Conservation (phyloP, 1,140 invertebrate genomes). For the Cotesia typhae region DNA sequence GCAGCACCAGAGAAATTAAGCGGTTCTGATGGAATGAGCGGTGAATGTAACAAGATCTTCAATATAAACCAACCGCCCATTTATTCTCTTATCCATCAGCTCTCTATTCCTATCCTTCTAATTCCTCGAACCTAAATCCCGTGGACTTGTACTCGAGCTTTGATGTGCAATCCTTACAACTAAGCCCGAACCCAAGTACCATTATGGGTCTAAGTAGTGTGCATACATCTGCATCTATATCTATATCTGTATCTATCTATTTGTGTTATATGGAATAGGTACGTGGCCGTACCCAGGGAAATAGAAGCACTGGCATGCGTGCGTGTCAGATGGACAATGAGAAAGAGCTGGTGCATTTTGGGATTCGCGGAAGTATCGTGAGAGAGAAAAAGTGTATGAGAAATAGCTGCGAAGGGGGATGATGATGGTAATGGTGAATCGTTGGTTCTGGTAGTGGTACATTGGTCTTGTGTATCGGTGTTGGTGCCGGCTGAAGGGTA, state of each 20-base stretch:
- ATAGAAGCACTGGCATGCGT: conserved; percentile 47
- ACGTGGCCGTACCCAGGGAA: conserved; percentile 11
- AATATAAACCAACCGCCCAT: too few species aligned
- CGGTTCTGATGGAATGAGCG: too few species aligned
- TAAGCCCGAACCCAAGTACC: neutral
- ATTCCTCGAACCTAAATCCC: neutral
- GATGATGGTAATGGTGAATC: too few species aligned
- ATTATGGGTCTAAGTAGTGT: neutral
- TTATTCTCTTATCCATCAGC: neutral
- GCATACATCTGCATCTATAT: neutral
- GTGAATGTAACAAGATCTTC: too few species aligned
- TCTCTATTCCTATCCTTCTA: neutral
- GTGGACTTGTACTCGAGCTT: neutral
- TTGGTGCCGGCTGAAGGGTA: neutral
- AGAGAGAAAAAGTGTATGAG: conserved; percentile 14
- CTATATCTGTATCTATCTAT: too few species aligned
- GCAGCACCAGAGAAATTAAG: too few species aligned
- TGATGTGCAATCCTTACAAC: conserved; percentile 10
- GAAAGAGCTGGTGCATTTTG: conserved; percentile 53
- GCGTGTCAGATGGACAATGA: conserved; percentile 56
- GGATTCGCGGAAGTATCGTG: conserved; percentile 13
- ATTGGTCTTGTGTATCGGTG: too few species aligned
- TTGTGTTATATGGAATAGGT: neutral
- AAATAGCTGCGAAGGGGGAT: neutral
- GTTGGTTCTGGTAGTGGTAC: too few species aligned